Conservation (phyloP, 2,888 invertebrate species). For the Cordilura impudica region DNA sequence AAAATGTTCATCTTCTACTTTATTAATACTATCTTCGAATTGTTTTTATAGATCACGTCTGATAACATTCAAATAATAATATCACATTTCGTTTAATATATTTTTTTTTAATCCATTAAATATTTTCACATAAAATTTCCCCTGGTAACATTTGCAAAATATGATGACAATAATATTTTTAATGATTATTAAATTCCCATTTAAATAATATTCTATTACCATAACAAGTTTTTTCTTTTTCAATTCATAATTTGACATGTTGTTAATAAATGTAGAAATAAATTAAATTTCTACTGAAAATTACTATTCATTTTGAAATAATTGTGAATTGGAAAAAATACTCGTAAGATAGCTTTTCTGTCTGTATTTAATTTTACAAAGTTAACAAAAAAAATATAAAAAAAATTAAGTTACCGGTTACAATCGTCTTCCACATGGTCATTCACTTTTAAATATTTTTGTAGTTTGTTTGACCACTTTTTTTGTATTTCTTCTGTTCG, state of each 20-base stretch:
- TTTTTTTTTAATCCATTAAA: background rate
- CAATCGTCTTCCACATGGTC: background rate
- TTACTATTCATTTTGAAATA: background rate
- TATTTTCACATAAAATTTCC: background rate
- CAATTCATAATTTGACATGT: background rate
- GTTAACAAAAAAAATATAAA: background rate
- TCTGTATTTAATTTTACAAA: background rate
- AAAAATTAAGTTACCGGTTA: background rate
- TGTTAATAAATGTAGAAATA: background rate
- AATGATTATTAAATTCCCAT: background rate
- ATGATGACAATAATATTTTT: background rate
- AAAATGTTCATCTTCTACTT: too few relatives aligned
- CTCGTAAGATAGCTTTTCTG: background rate
- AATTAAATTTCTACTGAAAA: background rate
- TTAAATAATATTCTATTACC: background rate
- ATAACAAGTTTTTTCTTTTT: background rate
- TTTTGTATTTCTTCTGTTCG: background rate
- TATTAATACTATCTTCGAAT: too few relatives aligned
- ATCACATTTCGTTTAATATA: background rate
- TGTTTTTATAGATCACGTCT: background rate
- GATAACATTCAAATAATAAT: background rate
- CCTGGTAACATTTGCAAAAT: background rate
- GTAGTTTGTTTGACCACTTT: background rate
- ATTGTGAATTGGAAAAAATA: background rate
- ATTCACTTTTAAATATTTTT: background rate